phyloP scores from a whole-genome alignment of 2,113 vertebrate species.

The Pipa parva region DNA sequence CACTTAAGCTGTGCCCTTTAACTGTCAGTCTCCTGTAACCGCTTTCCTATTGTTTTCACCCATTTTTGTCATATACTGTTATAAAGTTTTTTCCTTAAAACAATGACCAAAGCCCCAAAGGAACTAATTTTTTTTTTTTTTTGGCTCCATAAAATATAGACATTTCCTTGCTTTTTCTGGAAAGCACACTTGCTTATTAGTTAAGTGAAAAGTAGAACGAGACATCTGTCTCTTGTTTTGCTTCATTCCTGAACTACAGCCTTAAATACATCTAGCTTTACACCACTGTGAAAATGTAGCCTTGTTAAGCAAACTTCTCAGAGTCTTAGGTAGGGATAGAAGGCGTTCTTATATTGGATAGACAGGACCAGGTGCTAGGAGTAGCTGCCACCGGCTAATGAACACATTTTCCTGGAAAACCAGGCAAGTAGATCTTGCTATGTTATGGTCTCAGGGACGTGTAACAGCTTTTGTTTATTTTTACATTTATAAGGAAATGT shows the following conservation, averaged over 20 bases:
- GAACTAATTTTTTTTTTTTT: no score
- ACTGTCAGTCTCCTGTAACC: no score
- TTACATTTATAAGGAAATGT: slow-evolving; percentile 16
- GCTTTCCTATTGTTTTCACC: no score
- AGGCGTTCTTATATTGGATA: background rate
- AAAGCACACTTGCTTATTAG: no score
- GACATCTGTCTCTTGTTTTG: background rate
- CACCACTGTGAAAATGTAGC: background rate
- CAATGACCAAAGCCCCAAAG: no score
- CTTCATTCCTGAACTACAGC: background rate
- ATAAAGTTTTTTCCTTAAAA: no score
- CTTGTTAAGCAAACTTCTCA: background rate
- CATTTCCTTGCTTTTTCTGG: no score
- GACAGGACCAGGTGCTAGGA: slow-evolving; percentile 9
- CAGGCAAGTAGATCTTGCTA: background rate
- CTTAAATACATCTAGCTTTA: background rate
- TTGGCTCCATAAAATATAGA: no score
- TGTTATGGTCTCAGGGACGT: slow-evolving; percentile 3
- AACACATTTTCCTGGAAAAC: slow-evolving; percentile 4
- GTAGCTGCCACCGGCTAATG: background rate
- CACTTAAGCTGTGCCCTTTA: no score
- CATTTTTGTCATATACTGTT: no score
- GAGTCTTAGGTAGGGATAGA: background rate
- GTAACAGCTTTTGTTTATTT: slow-evolving; percentile 4
- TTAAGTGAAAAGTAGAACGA: background rate